Evolutionary conservation across 2,797 vertebrate genomes (phyloP), one percentile per base, ranked within the genome.

Genomic region (Coreius guichenoti): DNA sequence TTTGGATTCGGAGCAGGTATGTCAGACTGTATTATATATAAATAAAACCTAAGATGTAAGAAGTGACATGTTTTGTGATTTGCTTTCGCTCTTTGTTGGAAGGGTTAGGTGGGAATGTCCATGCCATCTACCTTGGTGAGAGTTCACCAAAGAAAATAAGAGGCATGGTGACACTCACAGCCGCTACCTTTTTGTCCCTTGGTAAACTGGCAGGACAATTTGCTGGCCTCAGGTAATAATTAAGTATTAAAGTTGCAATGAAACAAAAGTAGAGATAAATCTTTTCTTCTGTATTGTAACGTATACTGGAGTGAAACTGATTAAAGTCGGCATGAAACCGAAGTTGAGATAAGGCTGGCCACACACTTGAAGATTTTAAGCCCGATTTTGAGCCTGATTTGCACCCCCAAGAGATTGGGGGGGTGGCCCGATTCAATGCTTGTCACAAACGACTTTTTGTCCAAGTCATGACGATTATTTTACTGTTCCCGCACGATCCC

Each of bases 171-270:
- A 92, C 95, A 17, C 69, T 95, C 14, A 95, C 95, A 4, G 81
- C 26, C 39, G 70, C 85, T 1, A 95, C 89, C 0, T 95, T 95
- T 80, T 0, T 1, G 0, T 93, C 93, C 0, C 0, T 91, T 0
- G 96, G 96, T 0, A 97, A 95, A 91, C 87, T 96, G 13, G 89
- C 83, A 4, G 97, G 94, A 75, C 95, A 95, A 87, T 26, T 94
- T 73, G 85, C 93, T 85, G 96, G 96, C 76, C 93, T 97, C 51
- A 95, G 95, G 97, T 96, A 93, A 88, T 61, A 39, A 39, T 49
- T 54, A n/a, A 21, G 12, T 65, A 43, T 70, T 45, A 43, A 49
- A 21, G 4, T 58, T 58, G 9, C 13, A 8, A 61, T 26, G n/a
- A 61, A 13, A 61, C 11, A n/a, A 12, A 26, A 16, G 49, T 51